Evolutionary conservation across 2,113 vertebrate species (phyloP).

Genomic region (Struthidea cinerea): DNA sequence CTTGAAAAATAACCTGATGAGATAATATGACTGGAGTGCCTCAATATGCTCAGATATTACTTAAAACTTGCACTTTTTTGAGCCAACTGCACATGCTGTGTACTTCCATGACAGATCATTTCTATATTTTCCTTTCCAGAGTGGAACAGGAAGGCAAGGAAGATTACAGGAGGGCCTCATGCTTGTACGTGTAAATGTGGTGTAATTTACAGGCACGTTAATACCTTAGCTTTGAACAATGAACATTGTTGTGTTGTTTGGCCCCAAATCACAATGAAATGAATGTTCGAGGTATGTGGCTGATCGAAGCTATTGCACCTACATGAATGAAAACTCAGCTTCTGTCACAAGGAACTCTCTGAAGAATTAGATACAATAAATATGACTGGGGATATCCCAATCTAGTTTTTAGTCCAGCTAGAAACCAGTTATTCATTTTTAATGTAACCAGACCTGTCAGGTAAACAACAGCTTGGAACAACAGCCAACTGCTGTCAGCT

Average conservation of each 20-base stretch:
- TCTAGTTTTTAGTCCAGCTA: neutral
- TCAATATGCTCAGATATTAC: neutral
- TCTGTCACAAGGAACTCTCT: neutral
- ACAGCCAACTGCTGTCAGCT: neutral
- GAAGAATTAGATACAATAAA: neutral
- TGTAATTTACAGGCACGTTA: neutral
- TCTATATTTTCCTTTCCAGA: accelerated
- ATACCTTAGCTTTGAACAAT: neutral
- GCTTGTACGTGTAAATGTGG: neutral
- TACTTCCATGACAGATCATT: accelerated
- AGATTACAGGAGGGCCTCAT: neutral
- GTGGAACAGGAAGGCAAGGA: neutral
- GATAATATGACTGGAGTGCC: neutral
- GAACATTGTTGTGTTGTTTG: neutral
- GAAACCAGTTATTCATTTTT: neutral
- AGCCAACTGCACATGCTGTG: neutral
- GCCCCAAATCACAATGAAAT: neutral
- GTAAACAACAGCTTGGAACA: neutral
- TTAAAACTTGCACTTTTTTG: neutral
- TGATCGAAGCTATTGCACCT: neutral
- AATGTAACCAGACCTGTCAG: neutral
- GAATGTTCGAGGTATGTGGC: accelerated
- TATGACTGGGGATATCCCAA: neutral
- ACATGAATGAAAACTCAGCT: neutral
- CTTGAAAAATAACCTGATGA: neutral